Conservation (phyloP, 2,797 vertebrate species). For the Zenarchopterus dispar region DNA sequence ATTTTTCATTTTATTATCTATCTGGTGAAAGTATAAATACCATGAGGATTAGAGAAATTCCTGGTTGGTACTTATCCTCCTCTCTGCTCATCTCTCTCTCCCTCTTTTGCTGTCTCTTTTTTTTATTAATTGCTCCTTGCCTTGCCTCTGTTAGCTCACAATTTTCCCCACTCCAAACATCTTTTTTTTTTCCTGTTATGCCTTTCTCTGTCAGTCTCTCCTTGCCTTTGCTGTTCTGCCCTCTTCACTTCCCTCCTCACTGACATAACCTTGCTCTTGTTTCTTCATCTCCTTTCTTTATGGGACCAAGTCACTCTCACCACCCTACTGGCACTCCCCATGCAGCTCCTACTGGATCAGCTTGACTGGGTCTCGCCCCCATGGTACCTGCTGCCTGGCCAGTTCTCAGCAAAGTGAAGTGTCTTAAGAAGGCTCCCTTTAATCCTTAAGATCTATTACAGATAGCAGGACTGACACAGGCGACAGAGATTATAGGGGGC, state of each 20-base stretch:
- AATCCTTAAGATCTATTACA: conserved; percentile 88
- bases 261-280: conserved; percentile 42
- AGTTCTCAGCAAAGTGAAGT: conserved; percentile 71
- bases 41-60: conserved; percentile 87
- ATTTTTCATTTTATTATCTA: conserved; percentile 88
- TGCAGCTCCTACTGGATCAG: conserved; percentile 58
- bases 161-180: conserved; percentile 34
- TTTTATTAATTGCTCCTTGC: conserved; percentile 33
- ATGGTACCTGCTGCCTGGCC: conserved; percentile 41
- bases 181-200: conserved; percentile 39
- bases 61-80: conserved; percentile 78
- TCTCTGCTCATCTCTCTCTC: conserved; percentile 61
- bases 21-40: conserved; percentile 86
- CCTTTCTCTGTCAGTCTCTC: conserved; percentile 48
- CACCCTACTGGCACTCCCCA: conserved; percentile 34
- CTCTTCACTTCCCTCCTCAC: conserved; percentile 26
- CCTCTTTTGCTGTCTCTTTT: conserved; percentile 9
- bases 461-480: conserved; percentile 80
- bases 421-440: conserved; percentile 77
- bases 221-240: conserved; percentile 28
- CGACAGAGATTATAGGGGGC: conserved; percentile 83
- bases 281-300: conserved; percentile 30
- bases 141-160: conserved; percentile 50
- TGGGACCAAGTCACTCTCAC: conserved; percentile 39
- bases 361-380: conserved; percentile 44